Conservation (phyloP, 2,113 vertebrate species). For the Lota lota region DNA sequence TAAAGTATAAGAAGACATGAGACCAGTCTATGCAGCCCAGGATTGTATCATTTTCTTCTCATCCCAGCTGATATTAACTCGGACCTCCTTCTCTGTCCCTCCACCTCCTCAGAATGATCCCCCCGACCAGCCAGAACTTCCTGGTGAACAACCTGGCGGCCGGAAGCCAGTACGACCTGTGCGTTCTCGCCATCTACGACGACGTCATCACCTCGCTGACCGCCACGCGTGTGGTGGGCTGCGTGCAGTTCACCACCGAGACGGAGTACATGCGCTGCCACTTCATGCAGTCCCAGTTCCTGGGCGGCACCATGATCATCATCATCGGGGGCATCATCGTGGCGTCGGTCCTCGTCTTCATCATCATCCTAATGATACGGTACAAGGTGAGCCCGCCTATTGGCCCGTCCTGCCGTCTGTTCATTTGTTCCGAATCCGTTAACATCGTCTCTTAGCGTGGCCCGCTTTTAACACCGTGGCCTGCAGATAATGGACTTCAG, state of each 20-base stretch:
- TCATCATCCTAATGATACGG: conserved; percentile 99
- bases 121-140: conserved; percentile 96
- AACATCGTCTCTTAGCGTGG: not conserved
- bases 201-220: conserved; percentile 95
- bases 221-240: conserved; percentile 93
- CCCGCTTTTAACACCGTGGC: no score
- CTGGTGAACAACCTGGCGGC: conserved; percentile 96
- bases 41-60: no score
- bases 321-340: conserved; percentile 99
- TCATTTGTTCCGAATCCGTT: not conserved
- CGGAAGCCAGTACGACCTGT: conserved; percentile 91
- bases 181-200: conserved; percentile 95
- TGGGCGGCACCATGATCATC: conserved; percentile 99
- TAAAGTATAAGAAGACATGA: no score
- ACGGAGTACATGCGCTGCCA: conserved; percentile 97
- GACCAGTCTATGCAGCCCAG: no score
- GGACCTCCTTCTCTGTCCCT: not conserved
- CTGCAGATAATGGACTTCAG: no score
- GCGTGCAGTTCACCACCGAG: conserved; percentile 93
- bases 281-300: conserved; percentile 99
- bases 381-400: conserved; percentile 82
- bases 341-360: conserved; percentile 95
- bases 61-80: not conserved
- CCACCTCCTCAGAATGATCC: conserved; percentile 86
- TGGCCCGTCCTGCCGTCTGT: not conserved